Percentiles rank a stretch among this genome's conserved stretches.
Conservation (phyloP, 2,888 invertebrate genomes). For the Oxytorus armatus region DNA sequence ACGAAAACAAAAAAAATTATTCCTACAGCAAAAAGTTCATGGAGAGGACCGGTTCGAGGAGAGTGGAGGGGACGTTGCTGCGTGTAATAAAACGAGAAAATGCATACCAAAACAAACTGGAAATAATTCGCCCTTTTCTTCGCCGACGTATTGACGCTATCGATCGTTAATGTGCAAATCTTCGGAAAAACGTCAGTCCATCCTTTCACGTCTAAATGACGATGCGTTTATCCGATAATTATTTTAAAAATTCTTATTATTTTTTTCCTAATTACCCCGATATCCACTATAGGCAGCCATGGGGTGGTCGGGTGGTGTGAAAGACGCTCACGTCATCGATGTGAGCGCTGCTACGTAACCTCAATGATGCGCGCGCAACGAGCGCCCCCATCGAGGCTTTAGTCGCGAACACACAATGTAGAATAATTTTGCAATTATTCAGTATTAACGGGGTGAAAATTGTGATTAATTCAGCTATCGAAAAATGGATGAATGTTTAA, state of each 20-base stretch:
- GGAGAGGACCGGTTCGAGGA: constrained; percentile 25
- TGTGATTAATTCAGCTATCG: neutral
- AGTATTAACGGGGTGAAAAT: neutral
- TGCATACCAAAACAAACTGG: constrained; percentile 68
- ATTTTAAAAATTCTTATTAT: constrained; percentile 42
- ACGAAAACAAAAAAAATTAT: constrained; percentile 21
- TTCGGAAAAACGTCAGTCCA: constrained; percentile 42
- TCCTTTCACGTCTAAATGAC: constrained; percentile 18
- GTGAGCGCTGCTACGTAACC: constrained; percentile 74
- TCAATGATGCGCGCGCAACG: constrained; percentile 76
- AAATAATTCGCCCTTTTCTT: constrained; percentile 44
- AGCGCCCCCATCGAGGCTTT: neutral
- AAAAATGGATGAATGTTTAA: neutral
- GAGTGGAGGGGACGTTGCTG: constrained; percentile 1
- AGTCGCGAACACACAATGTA: neutral
- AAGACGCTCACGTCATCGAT: constrained; percentile 72
- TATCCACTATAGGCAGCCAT: constrained; percentile 49
- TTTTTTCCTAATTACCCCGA: constrained; percentile 33
- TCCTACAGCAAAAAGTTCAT: constrained; percentile 32
- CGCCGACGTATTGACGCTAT: constrained; percentile 46
- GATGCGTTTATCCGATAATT: constrained; percentile 26
- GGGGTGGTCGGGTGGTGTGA: constrained; percentile 48
- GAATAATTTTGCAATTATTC: constrained; percentile 1
- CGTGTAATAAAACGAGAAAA: constrained; percentile 58
- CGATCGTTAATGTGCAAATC: constrained; percentile 49